Evolutionary conservation across 2,888 invertebrate species (phyloP).

Genomic region (Philereme vetulata): DNA sequence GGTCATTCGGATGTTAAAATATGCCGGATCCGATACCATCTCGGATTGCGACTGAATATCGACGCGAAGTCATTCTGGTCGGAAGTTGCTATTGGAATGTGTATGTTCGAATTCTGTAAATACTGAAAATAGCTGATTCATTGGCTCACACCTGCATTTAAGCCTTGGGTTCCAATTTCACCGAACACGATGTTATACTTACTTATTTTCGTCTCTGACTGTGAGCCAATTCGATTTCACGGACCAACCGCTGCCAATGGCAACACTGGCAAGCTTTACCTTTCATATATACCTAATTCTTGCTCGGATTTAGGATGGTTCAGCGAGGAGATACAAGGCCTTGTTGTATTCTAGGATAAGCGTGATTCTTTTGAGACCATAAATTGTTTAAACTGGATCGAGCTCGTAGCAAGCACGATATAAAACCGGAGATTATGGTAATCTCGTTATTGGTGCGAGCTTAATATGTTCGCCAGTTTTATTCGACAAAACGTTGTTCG

Average conservation of each 20-base stretch:
- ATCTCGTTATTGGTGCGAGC: slow-evolving; percentile 13
- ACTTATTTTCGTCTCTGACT: slow-evolving; percentile 78
- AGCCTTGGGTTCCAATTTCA: slow-evolving; percentile 56
- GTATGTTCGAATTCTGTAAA: slow-evolving; percentile 32
- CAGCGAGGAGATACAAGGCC: slow-evolving; percentile 24
- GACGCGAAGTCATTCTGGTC: slow-evolving; percentile 11
- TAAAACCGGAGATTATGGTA: slow-evolving; percentile 10
- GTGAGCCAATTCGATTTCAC: slow-evolving; percentile 80
- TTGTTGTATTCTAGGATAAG: slow-evolving; percentile 11
- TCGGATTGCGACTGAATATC: slow-evolving; percentile 3
- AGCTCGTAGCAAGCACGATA: slow-evolving; percentile 3
- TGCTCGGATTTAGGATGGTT: slow-evolving; percentile 34
- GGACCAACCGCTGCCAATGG: slow-evolving; percentile 68
- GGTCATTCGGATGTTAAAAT: slow-evolving; percentile 1
- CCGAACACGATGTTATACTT: slow-evolving; percentile 58
- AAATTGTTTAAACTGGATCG: slow-evolving; percentile 9
- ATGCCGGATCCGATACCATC: background rate
- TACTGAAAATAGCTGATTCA: slow-evolving; percentile 51
- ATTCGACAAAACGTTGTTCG: slow-evolving; percentile 11
- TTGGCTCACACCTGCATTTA: slow-evolving; percentile 51
- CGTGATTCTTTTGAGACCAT: slow-evolving; percentile 14
- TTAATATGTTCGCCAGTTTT: slow-evolving; percentile 19
- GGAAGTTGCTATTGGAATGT: slow-evolving; percentile 11
- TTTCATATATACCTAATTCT: slow-evolving; percentile 47
- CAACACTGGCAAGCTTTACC: slow-evolving; percentile 52